phyloP scores from a whole-genome alignment of 2,113 vertebrate species.

The Neolamprologus sp. region DNA sequence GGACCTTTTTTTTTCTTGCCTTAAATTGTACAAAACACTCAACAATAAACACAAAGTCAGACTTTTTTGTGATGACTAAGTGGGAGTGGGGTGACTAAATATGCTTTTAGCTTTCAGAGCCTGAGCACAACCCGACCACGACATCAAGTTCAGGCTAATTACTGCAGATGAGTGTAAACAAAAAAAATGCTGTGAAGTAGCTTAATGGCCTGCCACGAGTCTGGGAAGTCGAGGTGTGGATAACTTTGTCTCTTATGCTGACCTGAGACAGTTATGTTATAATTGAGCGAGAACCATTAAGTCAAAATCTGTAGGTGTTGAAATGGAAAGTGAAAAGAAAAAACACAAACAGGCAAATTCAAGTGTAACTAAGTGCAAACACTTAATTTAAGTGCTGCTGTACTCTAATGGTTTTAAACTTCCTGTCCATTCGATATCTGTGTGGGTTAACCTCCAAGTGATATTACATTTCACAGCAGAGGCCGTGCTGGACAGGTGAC shows the following conservation, averaged over 20 bases:
- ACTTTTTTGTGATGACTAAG: background rate
- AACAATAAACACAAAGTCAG: background rate
- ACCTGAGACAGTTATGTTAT: background rate
- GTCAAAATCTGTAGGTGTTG: background rate
- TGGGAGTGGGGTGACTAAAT: background rate
- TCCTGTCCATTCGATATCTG: slow-evolving; percentile 9
- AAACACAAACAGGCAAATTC: background rate
- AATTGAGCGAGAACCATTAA: background rate
- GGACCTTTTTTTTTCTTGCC: background rate
- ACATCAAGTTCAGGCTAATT: background rate
- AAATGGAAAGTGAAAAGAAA: background rate
- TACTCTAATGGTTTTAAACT: background rate
- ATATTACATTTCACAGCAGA: slow-evolving; percentile 24
- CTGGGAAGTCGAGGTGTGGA: background rate
- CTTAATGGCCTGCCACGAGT: background rate
- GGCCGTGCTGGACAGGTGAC: slow-evolving; percentile 29
- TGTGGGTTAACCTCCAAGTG: slow-evolving; percentile 2
- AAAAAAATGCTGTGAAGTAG: background rate
- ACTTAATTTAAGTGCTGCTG: background rate
- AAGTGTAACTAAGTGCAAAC: slow-evolving; percentile 15
- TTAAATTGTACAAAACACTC: background rate
- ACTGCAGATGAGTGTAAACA: background rate
- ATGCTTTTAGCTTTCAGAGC: background rate
- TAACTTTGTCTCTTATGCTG: background rate
- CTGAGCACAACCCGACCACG: background rate